Base-by-base conservation (phyloP, 2,888 invertebrate genomes). In the Embidobia sp. region DNA sequence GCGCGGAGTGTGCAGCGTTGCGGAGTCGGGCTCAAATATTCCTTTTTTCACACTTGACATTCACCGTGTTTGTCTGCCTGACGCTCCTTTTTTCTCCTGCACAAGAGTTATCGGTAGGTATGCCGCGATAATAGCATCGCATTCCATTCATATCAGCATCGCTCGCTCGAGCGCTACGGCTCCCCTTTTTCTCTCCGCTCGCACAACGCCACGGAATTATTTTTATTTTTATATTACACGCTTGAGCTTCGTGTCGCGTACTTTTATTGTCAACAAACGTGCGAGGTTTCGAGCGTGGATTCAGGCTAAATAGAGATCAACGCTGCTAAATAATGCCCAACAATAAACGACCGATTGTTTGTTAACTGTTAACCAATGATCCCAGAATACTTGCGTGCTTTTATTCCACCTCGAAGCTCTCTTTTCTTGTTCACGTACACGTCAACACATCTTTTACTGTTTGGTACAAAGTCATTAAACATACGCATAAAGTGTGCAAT, bases 141-240 rank as follows among this genome's bases (percentile, higher is more conserved):
- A 86, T 87, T 87, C 87, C 87, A 85, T 85, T 86, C 84, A 80
- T 87, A 87, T 87, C 87, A 85, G 84, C 83, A 82, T 84, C 82
- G 83, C 37, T 35, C 18, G 53, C 33, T 27, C 51, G 59, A 61
- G 49, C 67, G 15, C 53, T 15, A 53, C 66, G 19, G 15, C 11
- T 15, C 42, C 49, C 22, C 22, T 26, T 44, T 26, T 19, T 31
- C 33, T 22, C 3, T n/a, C n/a, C n/a, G 31, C 16, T 4, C 22
- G 3, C 18, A 19, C 44, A 31, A n/a, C n/a, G n/a, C n/a, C n/a
- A n/a, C n/a, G n/a, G 53, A 44, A 66, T 35, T 53, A 53, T 53
- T 66, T 53, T 66, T 59, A 51, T 59, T 51, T 70, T 51, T 40
- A 57, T 31, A 46, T 26, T 15, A 16, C 40, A 22, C 48, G 11